A percentile compares a stretch with the other conserved stretches of the same genome.
Conservation (phyloP, 2,797 vertebrate genomes). For the Amblyopsis hoosieri region DNA sequence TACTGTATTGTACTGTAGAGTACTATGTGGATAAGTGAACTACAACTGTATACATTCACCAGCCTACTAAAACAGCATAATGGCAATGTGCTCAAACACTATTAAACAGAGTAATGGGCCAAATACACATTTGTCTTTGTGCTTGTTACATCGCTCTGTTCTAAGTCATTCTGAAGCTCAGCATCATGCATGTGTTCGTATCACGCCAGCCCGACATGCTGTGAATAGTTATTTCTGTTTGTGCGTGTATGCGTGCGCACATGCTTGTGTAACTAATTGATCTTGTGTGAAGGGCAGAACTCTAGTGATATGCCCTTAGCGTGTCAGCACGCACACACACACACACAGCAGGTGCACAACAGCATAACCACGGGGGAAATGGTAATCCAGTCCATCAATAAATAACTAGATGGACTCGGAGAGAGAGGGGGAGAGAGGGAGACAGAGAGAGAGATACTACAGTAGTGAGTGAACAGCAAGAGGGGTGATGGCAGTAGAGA, state of each 20-base stretch:
- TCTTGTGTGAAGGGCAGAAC: conserved; percentile 53
- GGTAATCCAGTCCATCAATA: conserved; percentile 49
- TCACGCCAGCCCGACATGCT: neutral
- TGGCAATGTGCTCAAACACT: too few relatives aligned
- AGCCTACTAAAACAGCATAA: too few relatives aligned
- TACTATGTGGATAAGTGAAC: too few relatives aligned
- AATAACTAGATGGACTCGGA: conserved; percentile 37
- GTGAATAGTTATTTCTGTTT: conserved; percentile 2
- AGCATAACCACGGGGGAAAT: conserved; percentile 46
- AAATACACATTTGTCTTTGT: too few relatives aligned
- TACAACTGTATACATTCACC: too few relatives aligned
- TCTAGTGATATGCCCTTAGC: conserved; percentile 22
- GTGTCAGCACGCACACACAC: conserved; percentile 14
- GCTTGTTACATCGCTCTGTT: neutral
- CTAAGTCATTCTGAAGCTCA: neutral
- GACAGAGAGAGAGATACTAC: neutral
- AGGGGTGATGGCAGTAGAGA: too few relatives aligned
- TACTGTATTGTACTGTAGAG: too few relatives aligned
- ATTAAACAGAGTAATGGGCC: too few relatives aligned
- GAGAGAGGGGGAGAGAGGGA: conserved; percentile 4
- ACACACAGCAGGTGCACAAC: conserved; percentile 12
- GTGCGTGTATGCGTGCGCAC: conserved; percentile 3
- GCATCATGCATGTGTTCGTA: neutral
- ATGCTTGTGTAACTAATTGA: conserved; percentile 45
- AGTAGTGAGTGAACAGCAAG: neutral